Evolutionary conservation across 2,888 invertebrate genomes (phyloP), one percentile per base, ranked within the genome.

Genomic region (Napeogenes sylphis): DNA sequence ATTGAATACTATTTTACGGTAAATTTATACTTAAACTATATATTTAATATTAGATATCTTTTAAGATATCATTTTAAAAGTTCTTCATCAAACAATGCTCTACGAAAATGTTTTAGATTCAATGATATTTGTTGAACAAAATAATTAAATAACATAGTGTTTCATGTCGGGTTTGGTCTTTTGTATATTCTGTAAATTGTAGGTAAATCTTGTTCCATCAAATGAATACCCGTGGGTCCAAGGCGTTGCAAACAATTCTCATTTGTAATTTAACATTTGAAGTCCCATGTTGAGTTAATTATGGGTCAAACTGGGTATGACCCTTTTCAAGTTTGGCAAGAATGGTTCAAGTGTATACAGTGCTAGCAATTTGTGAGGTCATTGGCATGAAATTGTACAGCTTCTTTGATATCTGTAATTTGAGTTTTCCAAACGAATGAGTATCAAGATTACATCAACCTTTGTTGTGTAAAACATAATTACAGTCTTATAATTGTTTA

Each of bases 201-300:
- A 10, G 30, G 38, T n/a, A 14, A 42, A 21, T 33, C 55, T 55
- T 59, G n/a, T 55, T 12, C 60, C 53, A 55, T 21, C 21, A 42
- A 65, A 60, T 55, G 55, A 58, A 62, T 61, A 60, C 65, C 57
- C 56, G 38, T 47, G 21, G 57, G 38, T 59, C 55, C 4, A 54
- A 63, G 51, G 60, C 53, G 58, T 10, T 60, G 53, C 45, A 61
- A 65, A 67, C 60, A 67, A 62, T 59, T 55, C 58, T 59, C 51
- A 61, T 59, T 54, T 54, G 62, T 64, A 67, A 69, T 69, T 80
- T 80, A 80, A 74, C 79, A 79, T 81, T 82, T 79, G 78, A 78
- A 82, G 76, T 78, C 75, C 72, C 83, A 81, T 76, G 79, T 78
- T 69, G 83, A 82, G 83, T 84, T 89, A 89, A 88, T 88, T 86